Evolutionary conservation across 2,797 vertebrate species (phyloP), one percentile per base, ranked within the genome.

Genomic region (Neosilurus mollespiculum): DNA sequence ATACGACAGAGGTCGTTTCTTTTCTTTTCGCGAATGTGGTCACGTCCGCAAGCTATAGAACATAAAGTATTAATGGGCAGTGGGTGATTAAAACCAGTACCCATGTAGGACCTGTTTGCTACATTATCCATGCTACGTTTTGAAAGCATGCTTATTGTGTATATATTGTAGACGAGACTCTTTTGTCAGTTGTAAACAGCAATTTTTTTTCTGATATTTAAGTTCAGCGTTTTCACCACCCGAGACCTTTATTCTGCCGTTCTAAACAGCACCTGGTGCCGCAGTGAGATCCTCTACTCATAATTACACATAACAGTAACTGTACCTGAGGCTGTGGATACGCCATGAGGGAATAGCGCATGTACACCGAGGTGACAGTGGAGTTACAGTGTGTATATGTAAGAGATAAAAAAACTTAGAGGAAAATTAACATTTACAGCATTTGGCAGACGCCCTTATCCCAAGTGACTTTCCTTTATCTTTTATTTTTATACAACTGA

Each of bases 291-390:
- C 24, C 4, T 20, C 66, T 15, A 1, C 10, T 56, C 66, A 37
- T 78, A 72, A 71, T 79, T 83, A 79, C 53, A 14, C 61, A 34
- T 14, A 65, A 22, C 73, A 11, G 65, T 16, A 62, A 24, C 83
- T 67, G 54, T 62, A 85, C 64, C 64, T 43, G 71, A 70, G 72
- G 64, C 43, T 61, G 37, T 61, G 65, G 34, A 84, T 56, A n/a
- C 11, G 64, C 24, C 71, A 61, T 58, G 22, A 26, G 54, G 83
- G 71, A 81, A 81, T 56, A 70, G 54, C 4, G 62, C 49, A 71
- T 59, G n/a, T 71, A 6, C 72, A 51, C 43, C 0, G 82, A 81
- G 71, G 61, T 59, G 69, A 64, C 53, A 12, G 18, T 30, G 77
- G 37, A 66, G n/a, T 61, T 3, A 24, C 10, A 10, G n/a, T 20